These are phyloP conservation scores for Zoanthus gigantus DNA, from an alignment of 92 coral and sea anemone genomes.

Conservation along the genomic window DNA sequence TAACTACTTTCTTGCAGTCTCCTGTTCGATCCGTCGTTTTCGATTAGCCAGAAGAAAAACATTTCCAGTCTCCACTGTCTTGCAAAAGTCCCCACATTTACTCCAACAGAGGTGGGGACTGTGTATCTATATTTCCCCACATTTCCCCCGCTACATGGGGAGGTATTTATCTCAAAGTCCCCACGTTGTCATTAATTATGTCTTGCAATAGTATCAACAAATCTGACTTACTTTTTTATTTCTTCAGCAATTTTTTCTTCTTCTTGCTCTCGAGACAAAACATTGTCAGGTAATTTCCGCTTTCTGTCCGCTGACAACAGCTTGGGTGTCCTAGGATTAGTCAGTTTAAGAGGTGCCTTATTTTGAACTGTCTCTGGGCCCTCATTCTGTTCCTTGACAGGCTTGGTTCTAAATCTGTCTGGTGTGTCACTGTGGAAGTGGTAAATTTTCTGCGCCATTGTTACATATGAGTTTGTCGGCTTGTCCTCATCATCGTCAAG, in stretches of 20 bases:
- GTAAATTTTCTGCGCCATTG: slow-evolving; percentile 94
- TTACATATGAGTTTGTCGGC: slow-evolving; percentile 71
- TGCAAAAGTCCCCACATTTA: too few relatives aligned
- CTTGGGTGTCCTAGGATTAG: slow-evolving; percentile 90
- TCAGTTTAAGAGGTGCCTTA: slow-evolving; percentile 62
- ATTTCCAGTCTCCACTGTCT: too few relatives aligned
- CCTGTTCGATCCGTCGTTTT: too few relatives aligned
- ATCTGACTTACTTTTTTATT: slow-evolving; percentile 76
- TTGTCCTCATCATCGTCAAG: slow-evolving; percentile 74
- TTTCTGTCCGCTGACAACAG: slow-evolving; percentile 75
- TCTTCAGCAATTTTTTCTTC: slow-evolving; percentile 84
- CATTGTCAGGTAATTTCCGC: slow-evolving; percentile 75
- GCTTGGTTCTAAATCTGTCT: slow-evolving; percentile 81
- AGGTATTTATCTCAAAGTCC: too few relatives aligned
- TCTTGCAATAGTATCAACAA: background rate
- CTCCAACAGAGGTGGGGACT: too few relatives aligned
- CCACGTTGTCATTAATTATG: too few relatives aligned
- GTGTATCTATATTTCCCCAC: too few relatives aligned
- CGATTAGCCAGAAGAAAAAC: too few relatives aligned
- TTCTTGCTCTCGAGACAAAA: slow-evolving; percentile 81
- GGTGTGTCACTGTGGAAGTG: slow-evolving; percentile 90
- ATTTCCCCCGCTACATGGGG: too few relatives aligned
- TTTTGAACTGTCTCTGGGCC: slow-evolving; percentile 52
- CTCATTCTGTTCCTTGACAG: slow-evolving; percentile 68
- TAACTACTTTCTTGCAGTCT: too few relatives aligned